Evolutionary conservation across 1,140 invertebrate species (phyloP), one percentile per base, ranked within the genome.

Genomic region (Rhynchophorus ferrugineus): DNA sequence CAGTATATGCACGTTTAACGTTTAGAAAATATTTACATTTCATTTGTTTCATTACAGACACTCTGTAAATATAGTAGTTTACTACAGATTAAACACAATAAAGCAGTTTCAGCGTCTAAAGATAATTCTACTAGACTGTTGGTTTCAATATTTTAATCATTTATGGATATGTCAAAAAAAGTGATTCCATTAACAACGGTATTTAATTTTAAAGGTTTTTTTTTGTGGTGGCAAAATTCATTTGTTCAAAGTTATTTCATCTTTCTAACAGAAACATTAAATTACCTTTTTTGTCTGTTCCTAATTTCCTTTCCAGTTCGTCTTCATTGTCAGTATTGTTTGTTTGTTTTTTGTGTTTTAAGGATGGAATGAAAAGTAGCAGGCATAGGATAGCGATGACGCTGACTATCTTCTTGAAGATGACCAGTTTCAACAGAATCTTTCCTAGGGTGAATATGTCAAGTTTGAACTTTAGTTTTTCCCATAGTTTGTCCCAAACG

Each of bases 401-500:
- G 62, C 85, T 85, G 13, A 87, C 80, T 41, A 86, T 80, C 68
- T 87, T 82, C 65, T 87, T 86, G 59, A 87, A 85, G 53, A 87
- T 82, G 1, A 86, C 69, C 5, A 87, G 61, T 63, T 87, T 85
- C 7, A 87, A 64, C 35, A 86, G 49, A 35, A 86, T 77, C 66
- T 86, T 87, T 0, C 81, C 81, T n/a, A 86, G 59, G 0, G 83
- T 84, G 35, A 83, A 72, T 3, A 84, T 73, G 60, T 82, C 81
- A n/a, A 85, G 60, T 70, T 85, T 86, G 3, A 50, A 72, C 7
- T 80, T 74, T 18, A 64, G 44, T 54, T 61, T 63, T 21, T 63
- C 59, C 39, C 79, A 66, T 7, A 65, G 35, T 43, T 57, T 57
- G 39, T 62, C 61, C 22, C 80, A 65, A 37, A 80, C 71, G 6